Base-by-base conservation (phyloP, 2,113 vertebrate species). In the Corapipo altera region DNA sequence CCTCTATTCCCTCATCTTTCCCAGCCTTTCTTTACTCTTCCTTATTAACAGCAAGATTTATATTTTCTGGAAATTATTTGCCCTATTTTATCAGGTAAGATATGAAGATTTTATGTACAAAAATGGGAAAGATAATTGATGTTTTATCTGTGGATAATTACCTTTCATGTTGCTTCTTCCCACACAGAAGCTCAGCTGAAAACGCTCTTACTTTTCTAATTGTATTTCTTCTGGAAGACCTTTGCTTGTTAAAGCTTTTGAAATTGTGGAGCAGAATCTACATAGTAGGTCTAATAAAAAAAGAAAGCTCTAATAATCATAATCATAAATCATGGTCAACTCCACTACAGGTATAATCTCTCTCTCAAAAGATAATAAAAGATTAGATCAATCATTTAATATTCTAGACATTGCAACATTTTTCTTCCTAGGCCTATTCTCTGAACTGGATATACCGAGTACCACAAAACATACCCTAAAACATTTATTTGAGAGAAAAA, bases 71-170 rank as follows among this genome's bases (percentile, higher is more conserved):
- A 76, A 91, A 86, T 76, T 57, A 65, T 57, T 84, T 90, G 8
- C 54, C 49, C 43, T 33, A 15, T 85, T 88, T 88, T 70, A 92
- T 79, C 74, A 72, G 0, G 28, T n/a, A 90, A 88, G 32, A 64
- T 73, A 77, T 72, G 81, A 91, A 93, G 66, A 65, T 88, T 41
- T 83, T 19, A 82, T 65, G 41, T 33, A 32, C 30, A 62, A 75
- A 93, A 84, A 85, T 49, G 48, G 37, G 48, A 74, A 80, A 85
- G 64, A 44, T 80, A 86, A 88, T 62, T 83, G 66, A 93, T 86
- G 58, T 88, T 96, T 88, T 88, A 93, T 94, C 67, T 74, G 51
- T n/a, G 69, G 26, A 88, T 92, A 91, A 95, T 88, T 95, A 91
- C 81, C 76, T 92, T 76, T 77, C 55, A 48, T 33, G 26, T 91